phyloP scores from a whole-genome alignment of 2,797 vertebrate species.

The Loriculus beryllinus region DNA sequence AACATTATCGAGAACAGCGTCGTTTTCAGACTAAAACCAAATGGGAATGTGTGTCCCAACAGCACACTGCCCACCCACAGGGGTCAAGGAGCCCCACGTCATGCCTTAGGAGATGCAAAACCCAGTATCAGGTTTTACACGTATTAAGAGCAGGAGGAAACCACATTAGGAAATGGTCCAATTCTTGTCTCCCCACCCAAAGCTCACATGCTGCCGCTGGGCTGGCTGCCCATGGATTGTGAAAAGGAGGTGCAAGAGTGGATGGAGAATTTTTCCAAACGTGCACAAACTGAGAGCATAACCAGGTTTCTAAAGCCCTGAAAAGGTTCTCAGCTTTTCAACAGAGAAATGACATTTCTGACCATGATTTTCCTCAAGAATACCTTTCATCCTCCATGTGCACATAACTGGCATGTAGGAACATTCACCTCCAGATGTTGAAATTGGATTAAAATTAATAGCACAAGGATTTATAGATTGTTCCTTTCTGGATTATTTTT shows the following conservation, averaged over 20 bases:
- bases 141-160: accelerated
- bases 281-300: accelerated
- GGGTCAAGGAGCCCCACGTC: accelerated
- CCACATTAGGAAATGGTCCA: accelerated
- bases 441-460: neutral
- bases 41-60: accelerated
- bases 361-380: neutral
- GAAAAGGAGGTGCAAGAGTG: too few species aligned
- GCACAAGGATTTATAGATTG: neutral
- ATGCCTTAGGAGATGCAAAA: accelerated
- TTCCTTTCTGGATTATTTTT: neutral
- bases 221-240: accelerated
- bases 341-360: neutral
- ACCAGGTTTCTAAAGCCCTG: neutral
- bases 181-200: accelerated
- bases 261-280: neutral
- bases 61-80: accelerated
- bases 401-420: neutral
- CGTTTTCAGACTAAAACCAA: neutral
- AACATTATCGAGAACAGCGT: neutral
- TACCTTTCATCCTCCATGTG: neutral
- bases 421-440: neutral
- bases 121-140: accelerated
- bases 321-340: neutral
- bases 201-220: neutral